Conservation (phyloP, 2,797 vertebrate genomes). For the Cygnus olor region DNA sequence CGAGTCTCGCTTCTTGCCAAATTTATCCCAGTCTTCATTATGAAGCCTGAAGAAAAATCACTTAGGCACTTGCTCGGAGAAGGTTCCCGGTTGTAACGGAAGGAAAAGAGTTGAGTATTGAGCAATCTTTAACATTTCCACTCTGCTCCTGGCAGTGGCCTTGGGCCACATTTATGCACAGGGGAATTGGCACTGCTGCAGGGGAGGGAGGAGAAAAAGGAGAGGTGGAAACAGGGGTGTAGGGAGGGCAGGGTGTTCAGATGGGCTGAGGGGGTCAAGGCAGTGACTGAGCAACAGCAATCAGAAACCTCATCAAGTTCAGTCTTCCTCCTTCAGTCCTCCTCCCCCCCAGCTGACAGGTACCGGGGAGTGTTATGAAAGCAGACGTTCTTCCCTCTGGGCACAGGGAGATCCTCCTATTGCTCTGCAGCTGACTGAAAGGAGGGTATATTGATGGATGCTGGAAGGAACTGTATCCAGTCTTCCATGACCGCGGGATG, state of each 20-base stretch:
- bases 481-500: neutral
- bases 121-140: neutral
- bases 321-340: neutral
- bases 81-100: neutral
- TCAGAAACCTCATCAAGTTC: constrained; percentile 2
- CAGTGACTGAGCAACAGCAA: neutral
- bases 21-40: constrained; percentile 40
- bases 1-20: constrained; percentile 31
- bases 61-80: neutral
- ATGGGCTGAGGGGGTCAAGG: neutral
- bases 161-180: neutral
- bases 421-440: neutral
- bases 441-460: neutral
- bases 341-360: neutral
- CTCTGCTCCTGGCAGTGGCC: constrained; percentile 2
- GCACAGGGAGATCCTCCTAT: neutral
- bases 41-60: constrained; percentile 28
- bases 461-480: neutral
- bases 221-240: neutral
- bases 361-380: constrained; percentile 4
- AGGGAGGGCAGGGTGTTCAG: neutral
- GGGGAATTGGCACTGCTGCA: neutral
- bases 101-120: neutral
- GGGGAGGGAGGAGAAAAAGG: neutral
- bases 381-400: constrained; percentile 24